Evolutionary conservation across 2,113 vertebrate species (phyloP).

Genomic region (Peromyscus californicus): DNA sequence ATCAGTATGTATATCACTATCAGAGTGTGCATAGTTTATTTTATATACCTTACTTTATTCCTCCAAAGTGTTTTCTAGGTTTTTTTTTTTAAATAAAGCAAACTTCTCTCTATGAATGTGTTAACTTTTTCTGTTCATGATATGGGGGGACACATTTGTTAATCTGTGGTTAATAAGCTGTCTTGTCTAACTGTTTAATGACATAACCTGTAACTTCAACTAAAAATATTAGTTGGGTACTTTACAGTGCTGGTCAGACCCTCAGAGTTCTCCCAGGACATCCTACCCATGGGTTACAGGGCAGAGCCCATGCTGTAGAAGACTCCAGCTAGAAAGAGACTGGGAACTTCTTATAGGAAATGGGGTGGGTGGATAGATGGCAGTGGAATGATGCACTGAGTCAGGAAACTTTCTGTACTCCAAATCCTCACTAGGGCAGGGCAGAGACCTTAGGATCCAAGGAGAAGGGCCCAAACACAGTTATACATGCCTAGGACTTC

Average conservation of each 20-base stretch:
- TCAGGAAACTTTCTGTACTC: not conserved
- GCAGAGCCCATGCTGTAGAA: not conserved
- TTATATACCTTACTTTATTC: not conserved
- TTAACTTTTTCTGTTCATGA: not conserved
- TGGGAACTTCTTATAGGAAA: not conserved
- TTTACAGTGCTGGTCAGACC: not conserved
- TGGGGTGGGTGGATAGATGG: not conserved
- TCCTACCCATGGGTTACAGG: not conserved
- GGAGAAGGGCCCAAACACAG: not conserved
- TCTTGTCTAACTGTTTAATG: not conserved
- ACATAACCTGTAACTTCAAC: not conserved
- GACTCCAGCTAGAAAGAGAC: not conserved
- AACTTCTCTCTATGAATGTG: not conserved
- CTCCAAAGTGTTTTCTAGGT: not conserved
- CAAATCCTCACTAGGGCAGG: not conserved
- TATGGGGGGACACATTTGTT: not conserved
- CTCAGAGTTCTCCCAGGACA: not conserved
- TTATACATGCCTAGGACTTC: not conserved
- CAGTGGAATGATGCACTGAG: not conserved
- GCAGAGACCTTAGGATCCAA: not conserved
- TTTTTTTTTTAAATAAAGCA: slow-evolving; percentile 49
- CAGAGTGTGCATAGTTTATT: not conserved
- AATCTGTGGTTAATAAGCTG: not conserved
- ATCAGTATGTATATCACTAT: not conserved
- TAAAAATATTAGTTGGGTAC: not conserved